Evolutionary conservation across 1,140 invertebrate species (phyloP), one percentile per base, ranked within the genome.

Genomic region (silkworm (Bombyx mori)): DNA sequence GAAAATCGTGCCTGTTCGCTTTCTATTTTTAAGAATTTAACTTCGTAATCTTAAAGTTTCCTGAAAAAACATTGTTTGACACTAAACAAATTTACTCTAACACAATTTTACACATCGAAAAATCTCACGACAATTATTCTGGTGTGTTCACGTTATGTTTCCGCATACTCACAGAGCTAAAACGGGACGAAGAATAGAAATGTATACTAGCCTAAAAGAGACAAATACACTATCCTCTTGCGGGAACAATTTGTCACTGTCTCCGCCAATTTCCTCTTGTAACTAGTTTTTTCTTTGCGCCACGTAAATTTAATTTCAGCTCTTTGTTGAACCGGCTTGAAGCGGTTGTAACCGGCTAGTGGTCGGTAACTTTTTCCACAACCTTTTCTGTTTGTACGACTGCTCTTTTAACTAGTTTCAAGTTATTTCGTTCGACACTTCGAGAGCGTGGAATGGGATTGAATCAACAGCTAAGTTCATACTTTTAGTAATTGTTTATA

Each of bases 221-320:
- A 75, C 64, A 54, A 62, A 42, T 63, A 72, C 63, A 74, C 59
- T 64, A 72, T 77, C 69, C 76, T 79, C 72, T 77, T 75, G 78
- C 65, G 75, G 73, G 72, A 68, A 79, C 78, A 75, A 84, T 86
- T 84, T 86, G 79, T 86, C 83, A 84, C 75, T 86, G 83, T 86
- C 83, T 77, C 74, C 79, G 73, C 75, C 81, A 86, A 84, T 86
- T 84, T 84, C 76, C 83, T 71, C 79, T 78, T 80, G 79, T 82
- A 84, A 84, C 79, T 82, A 86, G 81, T 82, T 86, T 86, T 86
- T 84, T 86, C 75, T 82, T 80, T 82, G 73, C 75, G 68, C 71
- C 76, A 79, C 76, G 79, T 80, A 86, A 86, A 86, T 86, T 86
- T 82, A 86, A 86, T 86, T 86, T 82, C 65, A 82, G 70, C 64